phyloP scores from a whole-genome alignment of 2,797 vertebrate species.

The Muraenolepis orangiensis region DNA sequence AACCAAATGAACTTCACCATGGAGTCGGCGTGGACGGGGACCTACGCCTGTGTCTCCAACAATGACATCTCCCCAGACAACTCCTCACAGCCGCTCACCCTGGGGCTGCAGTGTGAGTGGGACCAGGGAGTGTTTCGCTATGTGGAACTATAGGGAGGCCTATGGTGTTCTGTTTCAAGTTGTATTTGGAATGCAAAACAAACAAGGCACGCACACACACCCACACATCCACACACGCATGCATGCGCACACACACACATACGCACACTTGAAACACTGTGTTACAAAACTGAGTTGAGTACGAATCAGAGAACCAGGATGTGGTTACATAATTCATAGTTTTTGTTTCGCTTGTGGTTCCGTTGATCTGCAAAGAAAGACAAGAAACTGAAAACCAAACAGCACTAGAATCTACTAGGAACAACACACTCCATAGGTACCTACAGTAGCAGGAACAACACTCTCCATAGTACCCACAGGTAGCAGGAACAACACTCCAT shows the following conservation, averaged over 20 bases:
- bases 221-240: background rate
- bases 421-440: too few species aligned
- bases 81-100: conserved; percentile 47
- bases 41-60: conserved; percentile 60
- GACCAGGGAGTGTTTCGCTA: background rate
- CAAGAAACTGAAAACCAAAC: conserved; percentile 8
- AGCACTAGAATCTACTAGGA: too few species aligned
- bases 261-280: too few species aligned
- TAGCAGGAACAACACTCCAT: too few species aligned
- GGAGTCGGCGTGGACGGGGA: conserved; percentile 36
- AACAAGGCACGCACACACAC: background rate
- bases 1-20: conserved; percentile 42
- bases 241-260: background rate
- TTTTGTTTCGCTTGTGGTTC: background rate
- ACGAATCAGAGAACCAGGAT: background rate
- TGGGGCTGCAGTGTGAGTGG: conserved; percentile 77
- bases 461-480: too few species aligned
- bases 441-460: too few species aligned
- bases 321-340: background rate
- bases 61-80: conserved; percentile 48
- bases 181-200: background rate
- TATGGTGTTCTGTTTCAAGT: background rate
- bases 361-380: background rate
- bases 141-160: background rate
- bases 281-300: background rate